Conservation (phyloP, 1,140 invertebrate genomes). For the Sipha flava region DNA sequence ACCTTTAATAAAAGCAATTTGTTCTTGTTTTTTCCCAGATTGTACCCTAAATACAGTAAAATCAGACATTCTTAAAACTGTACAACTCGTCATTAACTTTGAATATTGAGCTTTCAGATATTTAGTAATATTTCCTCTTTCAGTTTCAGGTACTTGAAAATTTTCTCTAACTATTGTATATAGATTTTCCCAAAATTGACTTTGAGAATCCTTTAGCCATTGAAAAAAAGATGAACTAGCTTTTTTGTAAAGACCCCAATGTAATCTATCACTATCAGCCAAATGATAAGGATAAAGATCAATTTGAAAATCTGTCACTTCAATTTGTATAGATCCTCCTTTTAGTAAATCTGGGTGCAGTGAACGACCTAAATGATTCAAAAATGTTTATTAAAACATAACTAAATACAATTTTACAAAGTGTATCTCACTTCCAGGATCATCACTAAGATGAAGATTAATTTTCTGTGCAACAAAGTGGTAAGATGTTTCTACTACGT, state of each 20-base stretch:
- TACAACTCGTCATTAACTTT: slow-evolving; percentile 85
- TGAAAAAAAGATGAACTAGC: slow-evolving; percentile 58
- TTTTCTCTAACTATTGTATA: slow-evolving; percentile 32
- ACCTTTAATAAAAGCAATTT: slow-evolving; percentile 67
- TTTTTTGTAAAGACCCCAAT: slow-evolving; percentile 72
- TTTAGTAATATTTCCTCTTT: slow-evolving; percentile 8
- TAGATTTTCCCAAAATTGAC: slow-evolving; percentile 51
- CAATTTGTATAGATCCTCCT: slow-evolving; percentile 90
- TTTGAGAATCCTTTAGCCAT: slow-evolving; percentile 64
- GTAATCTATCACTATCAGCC: slow-evolving; percentile 71
- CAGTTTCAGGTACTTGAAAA: slow-evolving; percentile 5
- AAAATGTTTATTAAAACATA: neutral
- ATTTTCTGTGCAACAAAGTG: slow-evolving; percentile 90
- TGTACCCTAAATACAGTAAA: slow-evolving; percentile 77
- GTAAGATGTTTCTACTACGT: slow-evolving; percentile 95
- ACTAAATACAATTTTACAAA: neutral
- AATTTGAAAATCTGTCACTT: slow-evolving; percentile 76
- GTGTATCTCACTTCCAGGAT: slow-evolving; percentile 64
- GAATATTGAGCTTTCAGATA: slow-evolving; percentile 53
- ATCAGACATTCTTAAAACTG: slow-evolving; percentile 80
- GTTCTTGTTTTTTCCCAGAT: slow-evolving; percentile 45
- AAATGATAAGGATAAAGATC: slow-evolving; percentile 97
- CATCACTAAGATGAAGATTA: slow-evolving; percentile 95
- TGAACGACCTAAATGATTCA: slow-evolving; percentile 55
- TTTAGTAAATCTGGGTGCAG: slow-evolving; percentile 72